Conservation (phyloP, 2,113 vertebrate genomes). For the Crotophaga sulcirostris region DNA sequence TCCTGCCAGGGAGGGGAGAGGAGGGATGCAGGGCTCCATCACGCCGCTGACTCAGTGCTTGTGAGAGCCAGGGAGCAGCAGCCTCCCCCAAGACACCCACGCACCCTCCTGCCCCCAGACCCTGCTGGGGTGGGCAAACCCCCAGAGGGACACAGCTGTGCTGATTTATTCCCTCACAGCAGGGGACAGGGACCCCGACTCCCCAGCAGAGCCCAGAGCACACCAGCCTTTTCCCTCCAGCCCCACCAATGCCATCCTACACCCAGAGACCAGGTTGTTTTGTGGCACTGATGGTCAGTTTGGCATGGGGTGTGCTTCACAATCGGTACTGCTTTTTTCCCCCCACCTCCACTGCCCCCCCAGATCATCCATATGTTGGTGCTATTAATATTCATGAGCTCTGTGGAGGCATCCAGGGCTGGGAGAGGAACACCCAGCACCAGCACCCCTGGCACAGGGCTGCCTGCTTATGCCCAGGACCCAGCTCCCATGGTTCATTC, state of each 20-base stretch:
- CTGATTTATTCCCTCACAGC: background rate
- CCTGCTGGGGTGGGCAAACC: accelerated
- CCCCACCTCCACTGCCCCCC: background rate
- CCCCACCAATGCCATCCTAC: background rate
- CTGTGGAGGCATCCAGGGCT: background rate
- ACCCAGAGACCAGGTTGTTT: background rate
- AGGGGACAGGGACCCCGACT: accelerated
- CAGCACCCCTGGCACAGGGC: too few relatives aligned
- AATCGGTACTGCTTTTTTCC: background rate
- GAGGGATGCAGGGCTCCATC: background rate
- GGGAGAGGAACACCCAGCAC: background rate
- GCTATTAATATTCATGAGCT: background rate
- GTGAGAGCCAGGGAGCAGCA: accelerated
- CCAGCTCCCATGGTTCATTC: too few relatives aligned
- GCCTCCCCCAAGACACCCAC: background rate
- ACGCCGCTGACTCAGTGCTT: accelerated
- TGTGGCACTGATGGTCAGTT: accelerated
- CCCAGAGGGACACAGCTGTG: accelerated
- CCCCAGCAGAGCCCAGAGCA: background rate
- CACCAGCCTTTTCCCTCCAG: background rate
- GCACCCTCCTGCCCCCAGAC: accelerated
- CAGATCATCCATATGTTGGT: background rate
- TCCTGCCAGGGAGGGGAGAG: background rate
- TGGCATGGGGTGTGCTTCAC: background rate
- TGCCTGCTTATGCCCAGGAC: background rate